A percentile compares a stretch with the other conserved stretches of the same genome.
phyloP scores from a whole-genome alignment of 1,140 invertebrate genomes.

The Atta cephalotes region DNA sequence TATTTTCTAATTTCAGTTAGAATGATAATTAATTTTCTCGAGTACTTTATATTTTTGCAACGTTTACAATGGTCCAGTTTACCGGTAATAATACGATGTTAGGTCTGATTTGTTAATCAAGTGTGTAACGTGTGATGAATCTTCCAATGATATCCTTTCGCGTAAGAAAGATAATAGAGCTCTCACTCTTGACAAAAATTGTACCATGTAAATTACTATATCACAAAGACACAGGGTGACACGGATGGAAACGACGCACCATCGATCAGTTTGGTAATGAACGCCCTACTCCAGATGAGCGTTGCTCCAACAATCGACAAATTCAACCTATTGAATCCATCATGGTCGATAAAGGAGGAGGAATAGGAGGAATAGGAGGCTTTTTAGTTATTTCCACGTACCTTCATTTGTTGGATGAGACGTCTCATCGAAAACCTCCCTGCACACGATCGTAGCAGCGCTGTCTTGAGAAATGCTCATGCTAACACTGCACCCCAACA shows the following conservation, averaged over 20 bases:
- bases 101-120: not conserved
- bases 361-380: not conserved
- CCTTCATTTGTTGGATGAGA: conserved; percentile 93
- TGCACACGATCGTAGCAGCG: conserved; percentile 90
- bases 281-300: not conserved
- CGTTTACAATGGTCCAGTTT: not conserved
- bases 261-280: conserved; percentile 44
- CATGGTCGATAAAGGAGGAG: not conserved
- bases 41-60: not conserved
- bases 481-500: conserved; percentile 61
- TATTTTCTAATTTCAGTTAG: not conserved
- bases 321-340: not conserved
- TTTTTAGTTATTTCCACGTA: conserved; percentile 80
- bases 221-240: not conserved
- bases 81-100: not conserved
- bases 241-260: not conserved
- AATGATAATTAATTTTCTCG: not conserved
- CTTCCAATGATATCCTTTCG: not conserved
- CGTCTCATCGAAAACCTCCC: conserved; percentile 93
- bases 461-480: conserved; percentile 86
- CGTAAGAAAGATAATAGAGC: not conserved
- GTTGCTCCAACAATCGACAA: not conserved
- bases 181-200: not conserved
- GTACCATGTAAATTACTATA: not conserved
- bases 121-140: not conserved